phyloP scores from a whole-genome alignment of 2,113 vertebrate species.

The Chascanopsetta lugubris region DNA sequence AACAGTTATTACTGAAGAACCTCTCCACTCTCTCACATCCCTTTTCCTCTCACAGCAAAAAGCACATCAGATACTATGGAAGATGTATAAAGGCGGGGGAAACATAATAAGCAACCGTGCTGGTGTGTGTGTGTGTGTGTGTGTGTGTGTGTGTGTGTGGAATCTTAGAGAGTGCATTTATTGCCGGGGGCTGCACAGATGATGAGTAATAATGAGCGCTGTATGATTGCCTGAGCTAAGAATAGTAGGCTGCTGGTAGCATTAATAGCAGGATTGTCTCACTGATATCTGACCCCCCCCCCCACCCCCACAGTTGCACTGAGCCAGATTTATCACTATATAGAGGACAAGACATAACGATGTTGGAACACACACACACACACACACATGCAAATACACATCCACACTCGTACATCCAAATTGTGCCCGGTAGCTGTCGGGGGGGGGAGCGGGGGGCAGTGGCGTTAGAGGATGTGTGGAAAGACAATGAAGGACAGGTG shows the following conservation, averaged over 20 bases:
- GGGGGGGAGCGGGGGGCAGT: too few relatives aligned
- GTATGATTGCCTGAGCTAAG: conserved; percentile 66
- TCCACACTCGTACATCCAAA: neutral
- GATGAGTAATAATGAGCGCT: conserved; percentile 66
- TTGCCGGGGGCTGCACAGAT: conserved; percentile 41
- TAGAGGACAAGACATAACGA: conserved; percentile 18
- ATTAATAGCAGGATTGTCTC: conserved; percentile 47
- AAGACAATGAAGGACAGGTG: conserved; percentile 20
- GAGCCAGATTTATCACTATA: conserved; percentile 36
- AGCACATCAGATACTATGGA: conserved; percentile 27
- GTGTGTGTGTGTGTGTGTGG: conserved; percentile 6
- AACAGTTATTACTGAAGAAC: conserved; percentile 8
- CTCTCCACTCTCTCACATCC: neutral
- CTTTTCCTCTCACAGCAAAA: conserved; percentile 19
- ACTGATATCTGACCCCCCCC: conserved; percentile 32
- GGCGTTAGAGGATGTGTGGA: conserved; percentile 27
- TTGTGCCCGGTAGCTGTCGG: neutral
- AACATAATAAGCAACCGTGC: conserved; percentile 25
- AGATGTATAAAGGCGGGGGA: too few relatives aligned
- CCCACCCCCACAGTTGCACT: conserved; percentile 44
- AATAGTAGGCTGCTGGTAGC: conserved; percentile 57
- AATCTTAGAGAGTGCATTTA: conserved; percentile 24
- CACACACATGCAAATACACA: conserved; percentile 10
- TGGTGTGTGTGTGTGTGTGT: neutral
- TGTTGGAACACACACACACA: conserved; percentile 1